Base-by-base conservation (phyloP, 2,797 vertebrate species). In the Gallinago solitaria region DNA sequence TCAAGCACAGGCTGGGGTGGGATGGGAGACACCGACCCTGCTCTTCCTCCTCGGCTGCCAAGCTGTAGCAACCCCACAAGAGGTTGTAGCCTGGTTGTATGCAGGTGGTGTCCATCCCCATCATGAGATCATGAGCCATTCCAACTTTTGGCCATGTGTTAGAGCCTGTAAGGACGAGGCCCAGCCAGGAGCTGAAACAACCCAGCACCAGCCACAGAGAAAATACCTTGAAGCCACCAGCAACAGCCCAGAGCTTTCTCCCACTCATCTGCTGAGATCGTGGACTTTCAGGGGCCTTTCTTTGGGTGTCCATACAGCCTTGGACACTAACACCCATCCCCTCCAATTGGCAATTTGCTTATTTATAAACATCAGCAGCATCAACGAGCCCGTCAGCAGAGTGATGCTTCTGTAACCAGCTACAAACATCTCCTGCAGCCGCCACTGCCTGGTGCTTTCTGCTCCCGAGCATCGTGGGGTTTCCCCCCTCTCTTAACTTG, bases 351-450 rank as follows among this genome's bases (percentile, higher is more conserved):
- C 30, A 48, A 19, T 37, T n/a, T 53, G 16, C 13, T 71, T 35
- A 16, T 43, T 53, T 21, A 1, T 6, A 10, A 41, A 50, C 48
- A 73, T 24, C 5, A 1, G 24, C 5, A 0, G 30, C 5, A 0
- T 10, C 43, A 60, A 59, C 78, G 37, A 53, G 17, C 12, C 5
- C 2, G 0, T 25, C 5, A 32, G 39, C 65, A 4, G 41, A 25
- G 0, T 1, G 32, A 30, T 7, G 13, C 50, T 77, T 45, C 77
- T 32, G 2, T 3, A 9, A 21, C 14, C 41, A 81, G 47, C 37
- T 63, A 21, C 80, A 75, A n/a, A 13, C 9, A 76, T 81, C 78
- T 50, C 74, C 50, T 47, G 15, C 37, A 9, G 1, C 50, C 37
- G 0, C 78, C 9, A 12, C 84, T 53, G 78, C 50, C 6, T 0